A percentile compares a stretch with the other conserved stretches of the same genome.
These are phyloP conservation scores for Oncopeltus fasciatus DNA, from an alignment of 1,140 invertebrate genomes.

Conservation along the genomic window DNA sequence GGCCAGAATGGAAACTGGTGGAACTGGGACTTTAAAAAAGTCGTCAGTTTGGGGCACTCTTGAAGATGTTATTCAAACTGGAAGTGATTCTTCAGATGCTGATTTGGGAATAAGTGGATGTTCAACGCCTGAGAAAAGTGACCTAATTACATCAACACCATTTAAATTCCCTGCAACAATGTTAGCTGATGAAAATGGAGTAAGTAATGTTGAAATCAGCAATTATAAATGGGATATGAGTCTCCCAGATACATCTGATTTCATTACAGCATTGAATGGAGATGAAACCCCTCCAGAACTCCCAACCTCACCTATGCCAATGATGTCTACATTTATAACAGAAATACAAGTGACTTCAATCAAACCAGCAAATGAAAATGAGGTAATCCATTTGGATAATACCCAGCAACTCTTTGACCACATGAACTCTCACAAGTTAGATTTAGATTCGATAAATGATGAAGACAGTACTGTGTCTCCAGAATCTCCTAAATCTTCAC, in stretches of 20 bases:
- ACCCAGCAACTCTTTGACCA: slow-evolving; percentile 5
- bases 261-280: slow-evolving; percentile 20
- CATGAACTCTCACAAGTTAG: slow-evolving; percentile 8
- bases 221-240: slow-evolving; percentile 19
- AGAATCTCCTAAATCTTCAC: background rate
- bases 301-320: slow-evolving; percentile 31
- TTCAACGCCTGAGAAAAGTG: slow-evolving; percentile 19
- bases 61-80: slow-evolving; percentile 48
- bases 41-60: slow-evolving; percentile 59
- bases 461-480: background rate
- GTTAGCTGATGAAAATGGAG: slow-evolving; percentile 7
- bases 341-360: slow-evolving; percentile 21
- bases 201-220: slow-evolving; percentile 9
- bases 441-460: background rate
- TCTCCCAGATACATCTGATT: slow-evolving; percentile 13
- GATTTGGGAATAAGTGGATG: slow-evolving; percentile 20
- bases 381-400: slow-evolving; percentile 10
- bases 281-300: slow-evolving; percentile 29
- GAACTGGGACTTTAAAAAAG: slow-evolving; percentile 50
- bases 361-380: background rate
- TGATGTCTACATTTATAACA: slow-evolving; percentile 19
- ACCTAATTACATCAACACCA: slow-evolving; percentile 20
- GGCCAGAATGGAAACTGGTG: slow-evolving; percentile 39
- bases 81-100: slow-evolving; percentile 18
- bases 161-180: slow-evolving; percentile 13